phyloP scores from a whole-genome alignment of 2,797 vertebrate species.

The Acanthopagrus latus region DNA sequence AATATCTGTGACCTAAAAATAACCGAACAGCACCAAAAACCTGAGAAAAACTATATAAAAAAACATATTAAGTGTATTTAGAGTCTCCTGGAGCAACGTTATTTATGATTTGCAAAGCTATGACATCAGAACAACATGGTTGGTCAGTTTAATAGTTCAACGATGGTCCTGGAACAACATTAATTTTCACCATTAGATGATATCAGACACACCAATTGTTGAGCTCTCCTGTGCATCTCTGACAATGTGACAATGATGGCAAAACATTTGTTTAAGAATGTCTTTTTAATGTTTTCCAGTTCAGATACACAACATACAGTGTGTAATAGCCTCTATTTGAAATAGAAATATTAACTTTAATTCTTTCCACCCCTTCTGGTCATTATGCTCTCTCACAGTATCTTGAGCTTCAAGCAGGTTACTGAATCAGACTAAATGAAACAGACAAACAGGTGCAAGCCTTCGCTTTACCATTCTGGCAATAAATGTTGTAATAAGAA shows the following conservation, averaged over 20 bases:
- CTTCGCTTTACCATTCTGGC: constrained; percentile 76
- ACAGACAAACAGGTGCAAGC: constrained; percentile 89
- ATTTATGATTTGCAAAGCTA: too few species aligned
- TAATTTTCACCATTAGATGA: too few species aligned
- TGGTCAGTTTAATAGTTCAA: too few species aligned
- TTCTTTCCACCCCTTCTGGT: constrained; percentile 80
- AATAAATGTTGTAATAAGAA: constrained; percentile 75
- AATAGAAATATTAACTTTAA: constrained; percentile 89
- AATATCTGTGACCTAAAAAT: too few species aligned
- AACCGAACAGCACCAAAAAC: too few species aligned
- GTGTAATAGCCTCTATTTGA: constrained; percentile 91
- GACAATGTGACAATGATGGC: constrained; percentile 35
- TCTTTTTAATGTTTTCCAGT: constrained; percentile 89
- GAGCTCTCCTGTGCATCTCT: not conserved
- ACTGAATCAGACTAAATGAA: constrained; percentile 86
- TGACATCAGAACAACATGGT: too few species aligned
- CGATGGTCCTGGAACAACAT: too few species aligned
- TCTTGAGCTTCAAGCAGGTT: constrained; percentile 83
- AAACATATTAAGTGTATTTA: too few species aligned
- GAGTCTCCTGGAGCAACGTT: too few species aligned
- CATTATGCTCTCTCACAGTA: constrained; percentile 80
- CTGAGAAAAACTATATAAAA: too few species aligned
- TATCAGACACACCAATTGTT: constrained; percentile 11
- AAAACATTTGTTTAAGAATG: constrained; percentile 83
- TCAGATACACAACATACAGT: constrained; percentile 91